These are phyloP conservation scores for Anticlea derivata DNA, from an alignment of 2,888 invertebrate genomes.

Conservation along the genomic window DNA sequence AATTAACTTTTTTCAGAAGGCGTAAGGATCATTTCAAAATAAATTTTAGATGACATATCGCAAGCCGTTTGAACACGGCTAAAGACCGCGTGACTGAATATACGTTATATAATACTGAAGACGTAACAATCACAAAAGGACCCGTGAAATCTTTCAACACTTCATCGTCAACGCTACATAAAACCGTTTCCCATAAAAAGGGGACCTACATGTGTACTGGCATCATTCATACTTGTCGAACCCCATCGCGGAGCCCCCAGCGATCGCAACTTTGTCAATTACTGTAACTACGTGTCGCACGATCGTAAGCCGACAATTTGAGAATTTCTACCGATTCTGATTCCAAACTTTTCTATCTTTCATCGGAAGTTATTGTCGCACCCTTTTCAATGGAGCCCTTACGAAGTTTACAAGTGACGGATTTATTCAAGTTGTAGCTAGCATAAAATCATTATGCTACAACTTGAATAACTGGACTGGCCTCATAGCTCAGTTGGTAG, in stretches of 20 bases:
- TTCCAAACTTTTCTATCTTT: conserved; percentile 27
- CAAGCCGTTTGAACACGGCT: no score
- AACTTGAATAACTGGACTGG: no score
- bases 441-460: not conserved
- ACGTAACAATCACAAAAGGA: not conserved
- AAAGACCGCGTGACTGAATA: no score
- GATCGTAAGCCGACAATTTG: conserved; percentile 31
- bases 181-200: not conserved
- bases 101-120: no score
- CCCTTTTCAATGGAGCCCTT: conserved; percentile 26
- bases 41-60: no score
- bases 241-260: conserved; percentile 8
- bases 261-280: conserved; percentile 35
- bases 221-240: conserved; percentile 16
- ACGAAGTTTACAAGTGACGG: conserved; percentile 6
- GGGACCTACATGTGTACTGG: not conserved
- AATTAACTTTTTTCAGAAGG: no score
- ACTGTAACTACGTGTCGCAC: conserved; percentile 31
- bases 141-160: not conserved
- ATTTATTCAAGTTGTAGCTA: not conserved
- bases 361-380: conserved; percentile 31
- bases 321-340: conserved; percentile 19
- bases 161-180: not conserved
- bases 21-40: no score
- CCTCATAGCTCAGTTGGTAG: no score